A percentile compares a stretch with the other conserved stretches of the same genome.
Evolutionary conservation across 2,113 vertebrate species (phyloP).

Genomic region (Grammomys surdaster): DNA sequence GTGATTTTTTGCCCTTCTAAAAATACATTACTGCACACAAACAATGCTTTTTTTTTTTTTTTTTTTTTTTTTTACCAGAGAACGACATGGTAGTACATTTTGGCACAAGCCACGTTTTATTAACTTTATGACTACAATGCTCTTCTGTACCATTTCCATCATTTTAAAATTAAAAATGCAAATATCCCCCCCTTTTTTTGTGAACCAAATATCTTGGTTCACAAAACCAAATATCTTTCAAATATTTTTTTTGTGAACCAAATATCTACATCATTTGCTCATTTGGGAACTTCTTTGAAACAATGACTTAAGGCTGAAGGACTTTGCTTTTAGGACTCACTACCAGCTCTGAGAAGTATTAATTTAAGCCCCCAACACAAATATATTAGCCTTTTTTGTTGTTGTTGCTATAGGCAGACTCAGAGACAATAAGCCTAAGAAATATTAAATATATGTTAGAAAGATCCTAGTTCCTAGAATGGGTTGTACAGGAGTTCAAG

Average conservation of each 20-base stretch:
- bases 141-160: slow-evolving; percentile 66
- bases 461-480: slow-evolving; percentile 31
- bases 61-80: slow-evolving; percentile 53
- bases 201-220: neutral
- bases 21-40: slow-evolving; percentile 65
- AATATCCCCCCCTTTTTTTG: slow-evolving; percentile 47
- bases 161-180: slow-evolving; percentile 73
- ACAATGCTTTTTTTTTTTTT: too few relatives aligned
- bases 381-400: neutral
- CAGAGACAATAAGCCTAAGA: neutral
- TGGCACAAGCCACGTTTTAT: slow-evolving; percentile 49
- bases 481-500: neutral
- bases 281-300: slow-evolving; percentile 14
- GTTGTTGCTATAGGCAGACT: neutral
- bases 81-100: slow-evolving; percentile 53
- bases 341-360: neutral
- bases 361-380: neutral
- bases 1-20: slow-evolving; percentile 71
- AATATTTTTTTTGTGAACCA: slow-evolving; percentile 8
- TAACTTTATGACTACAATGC: slow-evolving; percentile 57
- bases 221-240: too few relatives aligned
- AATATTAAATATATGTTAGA: neutral
- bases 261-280: neutral
- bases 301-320: neutral
- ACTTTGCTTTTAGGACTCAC: neutral